phyloP scores from a whole-genome alignment of 2,797 vertebrate species.

The Sebastes kiyomatsui region DNA sequence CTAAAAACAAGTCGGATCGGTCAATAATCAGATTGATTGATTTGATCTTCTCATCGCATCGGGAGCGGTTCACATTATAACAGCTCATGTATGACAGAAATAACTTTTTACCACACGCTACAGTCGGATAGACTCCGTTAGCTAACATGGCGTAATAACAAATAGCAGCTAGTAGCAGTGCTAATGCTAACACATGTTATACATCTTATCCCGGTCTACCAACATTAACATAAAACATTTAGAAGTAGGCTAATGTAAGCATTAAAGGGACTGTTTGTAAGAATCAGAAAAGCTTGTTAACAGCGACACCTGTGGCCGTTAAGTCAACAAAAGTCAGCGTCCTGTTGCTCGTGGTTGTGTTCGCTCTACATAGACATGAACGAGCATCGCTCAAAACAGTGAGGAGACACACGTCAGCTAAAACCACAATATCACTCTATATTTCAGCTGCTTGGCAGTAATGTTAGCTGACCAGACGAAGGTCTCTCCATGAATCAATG shows the following conservation, averaged over 20 bases:
- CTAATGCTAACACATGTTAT: too few species aligned
- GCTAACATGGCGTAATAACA: not conserved
- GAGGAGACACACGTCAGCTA: too few species aligned
- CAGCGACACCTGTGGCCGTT: too few species aligned
- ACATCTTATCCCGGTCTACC: too few species aligned
- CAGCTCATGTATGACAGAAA: not conserved
- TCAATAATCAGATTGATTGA: not conserved
- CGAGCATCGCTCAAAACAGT: fast-evolving
- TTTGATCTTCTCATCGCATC: not conserved
- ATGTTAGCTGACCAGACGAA: too few species aligned
- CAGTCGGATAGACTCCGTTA: not conserved
- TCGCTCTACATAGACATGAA: too few species aligned
- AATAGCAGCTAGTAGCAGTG: not conserved
- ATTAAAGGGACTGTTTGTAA: not conserved
- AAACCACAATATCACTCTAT: too few species aligned
- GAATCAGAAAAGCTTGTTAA: too few species aligned
- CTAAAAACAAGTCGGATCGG: not conserved
- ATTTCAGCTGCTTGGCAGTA: too few species aligned
- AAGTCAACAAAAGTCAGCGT: too few species aligned
- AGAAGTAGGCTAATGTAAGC: not conserved
- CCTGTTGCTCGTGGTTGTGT: fast-evolving
- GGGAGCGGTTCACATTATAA: too few species aligned
- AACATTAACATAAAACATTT: fast-evolving
- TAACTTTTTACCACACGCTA: not conserved
- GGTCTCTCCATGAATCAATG: too few species aligned